A percentile compares a stretch with the other conserved stretches of the same genome.
These are phyloP conservation scores for Exephanes ischioxanthus DNA, from an alignment of 2,888 invertebrate species.

Conservation along the genomic window DNA sequence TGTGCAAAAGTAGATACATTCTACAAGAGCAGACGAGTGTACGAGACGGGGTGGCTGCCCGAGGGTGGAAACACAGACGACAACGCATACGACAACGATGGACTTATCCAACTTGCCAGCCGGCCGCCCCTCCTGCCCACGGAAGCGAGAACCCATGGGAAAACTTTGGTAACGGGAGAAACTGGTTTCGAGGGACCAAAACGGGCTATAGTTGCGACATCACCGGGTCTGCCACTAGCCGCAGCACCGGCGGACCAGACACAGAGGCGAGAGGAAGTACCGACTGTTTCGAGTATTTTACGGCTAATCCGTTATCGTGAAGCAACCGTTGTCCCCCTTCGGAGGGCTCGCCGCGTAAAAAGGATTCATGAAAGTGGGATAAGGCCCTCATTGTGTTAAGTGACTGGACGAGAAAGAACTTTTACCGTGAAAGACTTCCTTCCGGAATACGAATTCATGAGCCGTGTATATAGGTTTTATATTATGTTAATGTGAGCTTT, in stretches of 20 bases:
- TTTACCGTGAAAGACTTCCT: slow-evolving; percentile 11
- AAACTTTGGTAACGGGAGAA: slow-evolving; percentile 55
- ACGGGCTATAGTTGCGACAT: slow-evolving; percentile 9
- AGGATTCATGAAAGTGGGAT: slow-evolving; percentile 44
- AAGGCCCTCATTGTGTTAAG: slow-evolving; percentile 28
- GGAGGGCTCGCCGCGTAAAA: slow-evolving; percentile 6
- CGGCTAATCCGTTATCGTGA: slow-evolving; percentile 57
- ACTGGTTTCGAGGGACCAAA: slow-evolving; percentile 24
- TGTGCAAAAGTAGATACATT: slow-evolving; percentile 44
- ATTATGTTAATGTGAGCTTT: not conserved
- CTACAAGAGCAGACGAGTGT: slow-evolving; percentile 4
- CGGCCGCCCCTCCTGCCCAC: slow-evolving; percentile 39
- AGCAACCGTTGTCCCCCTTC: not conserved
- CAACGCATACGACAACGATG: slow-evolving; percentile 22
- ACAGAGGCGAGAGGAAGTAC: slow-evolving; percentile 27
- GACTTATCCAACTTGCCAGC: slow-evolving; percentile 61
- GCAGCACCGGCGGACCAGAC: slow-evolving; percentile 7
- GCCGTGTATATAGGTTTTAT: not conserved
- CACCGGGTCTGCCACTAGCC: slow-evolving; percentile 35
- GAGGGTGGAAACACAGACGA: not conserved
- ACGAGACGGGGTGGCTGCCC: not conserved
- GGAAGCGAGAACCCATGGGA: slow-evolving; percentile 40
- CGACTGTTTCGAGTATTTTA: slow-evolving; percentile 64
- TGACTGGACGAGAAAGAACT: slow-evolving; percentile 36
- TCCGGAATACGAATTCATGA: slow-evolving; percentile 4